Conservation (phyloP, 2,888 invertebrate genomes). For the Steinernema carpocapsae region DNA sequence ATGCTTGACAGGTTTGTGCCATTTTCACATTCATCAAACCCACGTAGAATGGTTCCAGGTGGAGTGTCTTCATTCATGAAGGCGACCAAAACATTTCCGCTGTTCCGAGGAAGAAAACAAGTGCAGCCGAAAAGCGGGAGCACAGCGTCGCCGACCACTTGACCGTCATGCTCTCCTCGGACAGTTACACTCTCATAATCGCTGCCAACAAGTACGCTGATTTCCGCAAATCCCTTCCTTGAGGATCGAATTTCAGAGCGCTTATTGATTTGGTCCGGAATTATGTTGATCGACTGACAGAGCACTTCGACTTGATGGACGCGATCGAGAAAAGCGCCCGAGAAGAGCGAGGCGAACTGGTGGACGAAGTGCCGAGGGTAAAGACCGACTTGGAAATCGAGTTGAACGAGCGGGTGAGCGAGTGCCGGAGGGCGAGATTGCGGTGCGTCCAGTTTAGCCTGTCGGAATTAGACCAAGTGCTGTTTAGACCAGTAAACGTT, state of each 20-base stretch:
- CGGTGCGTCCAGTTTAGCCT: too few relatives aligned
- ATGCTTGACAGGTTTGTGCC: slow-evolving; percentile 84
- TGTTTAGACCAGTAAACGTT: too few relatives aligned
- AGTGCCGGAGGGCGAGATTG: too few relatives aligned
- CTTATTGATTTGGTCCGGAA: background rate
- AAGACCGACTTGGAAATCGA: slow-evolving; percentile 19
- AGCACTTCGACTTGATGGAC: slow-evolving; percentile 15
- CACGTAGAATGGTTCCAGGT: slow-evolving; percentile 72
- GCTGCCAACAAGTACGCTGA: slow-evolving; percentile 76
- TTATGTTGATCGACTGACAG: slow-evolving; percentile 6
- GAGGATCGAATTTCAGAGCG: background rate
- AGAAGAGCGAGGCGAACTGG: slow-evolving; percentile 3
- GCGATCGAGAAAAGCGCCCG: slow-evolving; percentile 1
- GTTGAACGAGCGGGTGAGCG: slow-evolving; percentile 4
- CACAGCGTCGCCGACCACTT: slow-evolving; percentile 81
- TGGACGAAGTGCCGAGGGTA: slow-evolving; percentile 22
- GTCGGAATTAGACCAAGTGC: too few relatives aligned
- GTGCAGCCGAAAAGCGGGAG: slow-evolving; percentile 73
- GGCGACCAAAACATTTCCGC: slow-evolving; percentile 66
- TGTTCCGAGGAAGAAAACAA: slow-evolving; percentile 74
- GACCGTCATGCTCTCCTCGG: slow-evolving; percentile 83
- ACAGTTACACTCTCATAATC: slow-evolving; percentile 79
- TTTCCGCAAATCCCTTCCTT: background rate
- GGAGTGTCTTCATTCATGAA: slow-evolving; percentile 91
- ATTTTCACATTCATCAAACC: background rate